Conservation (phyloP, 2,888 invertebrate species). For the Acronicta psi region DNA sequence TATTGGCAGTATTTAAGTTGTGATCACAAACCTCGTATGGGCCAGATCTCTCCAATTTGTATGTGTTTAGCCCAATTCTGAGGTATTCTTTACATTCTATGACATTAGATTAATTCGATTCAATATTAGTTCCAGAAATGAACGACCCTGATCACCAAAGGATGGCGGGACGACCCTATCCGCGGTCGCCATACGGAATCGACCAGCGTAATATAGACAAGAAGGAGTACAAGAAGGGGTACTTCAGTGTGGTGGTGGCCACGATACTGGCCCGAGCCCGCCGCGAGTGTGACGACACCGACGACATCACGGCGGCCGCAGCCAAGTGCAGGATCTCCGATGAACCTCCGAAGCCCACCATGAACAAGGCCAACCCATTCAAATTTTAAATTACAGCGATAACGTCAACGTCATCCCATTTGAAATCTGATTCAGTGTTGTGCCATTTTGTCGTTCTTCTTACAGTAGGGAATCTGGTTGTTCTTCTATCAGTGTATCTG, state of each 20-base stretch:
- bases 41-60: too few species aligned
- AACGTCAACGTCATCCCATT: background rate
- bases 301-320: constrained; percentile 22
- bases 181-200: background rate
- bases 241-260: constrained; percentile 26
- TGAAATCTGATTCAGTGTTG: background rate
- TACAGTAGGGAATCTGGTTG: too few species aligned
- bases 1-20: too few species aligned
- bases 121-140: constrained; percentile 24
- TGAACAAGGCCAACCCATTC: constrained; percentile 7
- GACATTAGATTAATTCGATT: background rate
- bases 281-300: constrained; percentile 21
- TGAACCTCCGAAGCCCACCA: background rate
- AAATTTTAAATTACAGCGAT: constrained; percentile 2
- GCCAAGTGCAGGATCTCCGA: constrained; percentile 25
- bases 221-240: constrained; percentile 8
- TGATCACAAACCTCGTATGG: too few species aligned
- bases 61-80: too few species aligned
- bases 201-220: background rate
- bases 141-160: background rate
- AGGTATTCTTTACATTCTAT: too few species aligned
- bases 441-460: background rate
- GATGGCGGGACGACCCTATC: background rate
- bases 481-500: too few species aligned
- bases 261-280: constrained; percentile 29